Conservation (phyloP, 2,113 vertebrate genomes). For the Istiophorus platypterus region DNA sequence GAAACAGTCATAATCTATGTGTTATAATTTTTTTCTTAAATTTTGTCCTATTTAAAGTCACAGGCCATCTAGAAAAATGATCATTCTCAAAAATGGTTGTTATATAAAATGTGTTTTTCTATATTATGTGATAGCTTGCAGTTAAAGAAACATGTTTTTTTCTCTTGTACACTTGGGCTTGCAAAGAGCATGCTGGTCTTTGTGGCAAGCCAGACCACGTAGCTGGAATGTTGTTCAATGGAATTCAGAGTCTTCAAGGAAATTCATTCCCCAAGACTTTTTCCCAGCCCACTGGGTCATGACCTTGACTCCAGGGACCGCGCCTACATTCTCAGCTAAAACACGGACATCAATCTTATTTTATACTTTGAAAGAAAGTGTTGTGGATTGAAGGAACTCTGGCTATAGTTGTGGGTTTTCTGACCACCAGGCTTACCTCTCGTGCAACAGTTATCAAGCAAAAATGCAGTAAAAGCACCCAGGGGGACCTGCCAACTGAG, state of each 20-base stretch:
- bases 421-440: slow-evolving; percentile 48
- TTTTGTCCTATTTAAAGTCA: background rate
- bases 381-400: slow-evolving; percentile 51
- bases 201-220: slow-evolving; percentile 68
- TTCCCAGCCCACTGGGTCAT: slow-evolving; percentile 65
- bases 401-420: slow-evolving; percentile 53
- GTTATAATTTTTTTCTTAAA: background rate
- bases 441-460: slow-evolving; percentile 53
- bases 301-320: slow-evolving; percentile 68
- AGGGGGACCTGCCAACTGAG: slow-evolving; percentile 34
- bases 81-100: background rate
- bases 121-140: background rate
- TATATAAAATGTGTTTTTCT: background rate
- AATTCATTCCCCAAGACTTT: slow-evolving; percentile 53
- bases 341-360: slow-evolving; percentile 71
- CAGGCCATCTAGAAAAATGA: background rate
- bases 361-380: slow-evolving; percentile 52
- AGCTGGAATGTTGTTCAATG: slow-evolving; percentile 73
- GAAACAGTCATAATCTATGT: no score
- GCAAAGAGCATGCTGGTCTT: slow-evolving; percentile 22
- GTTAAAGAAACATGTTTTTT: slow-evolving; percentile 20
- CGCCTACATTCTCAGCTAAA: slow-evolving; percentile 56
- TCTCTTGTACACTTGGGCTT: slow-evolving; percentile 9
- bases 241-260: slow-evolving; percentile 60
- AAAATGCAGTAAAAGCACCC: slow-evolving; percentile 39